Base-by-base conservation (phyloP, 2,113 vertebrate species). In the Elachura formosa region DNA sequence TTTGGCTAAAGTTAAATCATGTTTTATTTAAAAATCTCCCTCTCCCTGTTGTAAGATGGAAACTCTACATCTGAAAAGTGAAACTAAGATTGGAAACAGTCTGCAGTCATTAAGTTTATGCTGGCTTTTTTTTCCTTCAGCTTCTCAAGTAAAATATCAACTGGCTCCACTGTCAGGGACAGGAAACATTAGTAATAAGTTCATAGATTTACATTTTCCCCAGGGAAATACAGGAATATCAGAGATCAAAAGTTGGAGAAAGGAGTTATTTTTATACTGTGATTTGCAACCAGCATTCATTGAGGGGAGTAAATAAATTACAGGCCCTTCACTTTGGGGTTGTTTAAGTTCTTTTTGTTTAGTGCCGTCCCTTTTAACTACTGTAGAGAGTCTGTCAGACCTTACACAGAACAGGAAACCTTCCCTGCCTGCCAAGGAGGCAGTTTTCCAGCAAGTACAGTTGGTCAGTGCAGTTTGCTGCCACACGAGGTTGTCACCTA, bases 121-220 rank as follows among this genome's bases (percentile, higher is more conserved):
- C 87, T 89, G 83, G 58, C 9, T 69, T 87, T 94, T 84, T 84
- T 59, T 68, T 77, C 80, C 92, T 95, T 68, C 34, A 4, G 93
- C 94, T 97, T 96, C 96, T 97, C 97, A 94, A 95, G 85, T 96
- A 92, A 97, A 98, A 97, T 97, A 97, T 97, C 97, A 96, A 98
- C 97, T 97, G 97, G 97, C 97, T 98, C 97, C 97, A 97, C 96
- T 97, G 97, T 97, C 97, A 97, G 92, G 84, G 93, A 96, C 97
- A 97, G 97, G 97, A 98, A 98, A 97, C 97, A 97, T 98, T 98
- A 97, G 97, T 97, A 98, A 97, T 97, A 97, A 97, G 97, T 97
- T 97, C 96, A 96, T 97, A 97, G 97, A 98, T 97, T 97, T 97
- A 97, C 97, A 97, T 98, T 97, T 97, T 96, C 97, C 95, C 97